These are phyloP conservation scores for Eurosta solidaginis DNA, from an alignment of 1,140 invertebrate genomes.

Conservation along the genomic window DNA sequence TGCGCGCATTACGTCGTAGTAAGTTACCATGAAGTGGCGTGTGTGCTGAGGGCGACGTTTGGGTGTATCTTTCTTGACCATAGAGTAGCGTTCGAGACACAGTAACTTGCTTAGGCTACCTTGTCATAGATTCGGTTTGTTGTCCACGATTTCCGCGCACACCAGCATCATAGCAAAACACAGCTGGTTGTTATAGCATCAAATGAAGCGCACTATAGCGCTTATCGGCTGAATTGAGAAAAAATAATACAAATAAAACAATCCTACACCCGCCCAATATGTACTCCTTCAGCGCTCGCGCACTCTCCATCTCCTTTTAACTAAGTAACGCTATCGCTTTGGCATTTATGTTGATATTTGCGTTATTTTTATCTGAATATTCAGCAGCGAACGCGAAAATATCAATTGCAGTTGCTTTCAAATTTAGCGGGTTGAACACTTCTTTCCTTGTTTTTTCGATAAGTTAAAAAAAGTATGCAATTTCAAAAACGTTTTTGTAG, in stretches of 20 bases:
- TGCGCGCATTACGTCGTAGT: background rate
- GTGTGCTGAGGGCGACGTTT: conserved; percentile 12
- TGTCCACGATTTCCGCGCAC: background rate
- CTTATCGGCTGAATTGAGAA: background rate
- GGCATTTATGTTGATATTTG: background rate
- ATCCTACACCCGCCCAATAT: background rate
- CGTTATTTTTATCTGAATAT: background rate
- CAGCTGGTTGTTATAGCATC: conserved; percentile 23
- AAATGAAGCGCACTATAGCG: background rate
- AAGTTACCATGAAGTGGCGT: conserved; percentile 1
- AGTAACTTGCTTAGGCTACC: background rate
- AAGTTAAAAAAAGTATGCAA: too few relatives aligned
- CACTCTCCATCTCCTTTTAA: background rate
- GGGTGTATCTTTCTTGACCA: conserved; percentile 12
- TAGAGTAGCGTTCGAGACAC: background rate
- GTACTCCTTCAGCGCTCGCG: background rate
- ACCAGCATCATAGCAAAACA: background rate
- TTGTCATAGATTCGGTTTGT: background rate
- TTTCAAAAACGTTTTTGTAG: too few relatives aligned
- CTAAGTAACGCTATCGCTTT: conserved; percentile 6
- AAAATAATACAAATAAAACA: background rate
- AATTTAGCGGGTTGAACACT: too few relatives aligned
- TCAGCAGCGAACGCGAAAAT: too few relatives aligned
- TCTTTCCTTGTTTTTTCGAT: too few relatives aligned
- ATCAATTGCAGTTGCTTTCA: too few relatives aligned